Conservation (phyloP, 2,797 vertebrate genomes). For the Tragopan temminckii region DNA sequence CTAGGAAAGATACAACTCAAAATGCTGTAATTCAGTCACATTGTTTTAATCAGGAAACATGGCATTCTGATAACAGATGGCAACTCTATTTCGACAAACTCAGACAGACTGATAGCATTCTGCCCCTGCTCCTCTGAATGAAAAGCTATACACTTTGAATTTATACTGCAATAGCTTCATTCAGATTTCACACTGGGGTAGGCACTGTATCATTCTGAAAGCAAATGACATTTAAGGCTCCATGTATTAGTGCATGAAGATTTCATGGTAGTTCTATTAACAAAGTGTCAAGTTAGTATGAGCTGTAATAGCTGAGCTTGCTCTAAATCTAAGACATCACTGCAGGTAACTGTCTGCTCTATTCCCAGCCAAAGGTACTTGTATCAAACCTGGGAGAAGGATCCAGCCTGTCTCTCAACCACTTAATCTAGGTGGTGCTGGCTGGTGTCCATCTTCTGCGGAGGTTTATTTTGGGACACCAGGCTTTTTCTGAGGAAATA, state of each 20-base stretch:
- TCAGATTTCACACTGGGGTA: slow-evolving; percentile 55
- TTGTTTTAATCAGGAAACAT: slow-evolving; percentile 69
- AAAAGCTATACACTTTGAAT: not conserved
- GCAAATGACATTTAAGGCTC: slow-evolving; percentile 25
- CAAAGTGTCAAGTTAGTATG: slow-evolving; percentile 18
- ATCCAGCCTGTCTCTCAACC: not conserved
- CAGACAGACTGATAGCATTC: slow-evolving; percentile 75
- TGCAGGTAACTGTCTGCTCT: not conserved
- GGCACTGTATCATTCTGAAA: slow-evolving; percentile 31
- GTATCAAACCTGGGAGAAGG: not conserved
- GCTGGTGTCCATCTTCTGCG: slow-evolving; percentile 4
- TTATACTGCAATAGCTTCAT: slow-evolving; percentile 49
- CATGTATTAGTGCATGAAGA: not conserved
- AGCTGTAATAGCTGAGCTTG: not conserved
- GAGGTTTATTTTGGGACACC: not conserved
- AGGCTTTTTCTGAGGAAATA: not conserved
- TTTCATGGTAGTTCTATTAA: slow-evolving; percentile 15
- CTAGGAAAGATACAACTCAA: slow-evolving; percentile 55
- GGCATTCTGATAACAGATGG: slow-evolving; percentile 79
- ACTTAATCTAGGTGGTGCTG: not conserved
- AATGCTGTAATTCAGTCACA: slow-evolving; percentile 62
- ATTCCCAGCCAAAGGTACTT: not conserved
- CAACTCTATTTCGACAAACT: slow-evolving; percentile 68
- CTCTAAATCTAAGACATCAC: not conserved
- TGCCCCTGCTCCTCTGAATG: slow-evolving; percentile 74